A percentile compares a stretch with the other conserved stretches of the same genome.
phyloP scores from a whole-genome alignment of 2,888 invertebrate genomes.

The Tromatobia lineatoria region DNA sequence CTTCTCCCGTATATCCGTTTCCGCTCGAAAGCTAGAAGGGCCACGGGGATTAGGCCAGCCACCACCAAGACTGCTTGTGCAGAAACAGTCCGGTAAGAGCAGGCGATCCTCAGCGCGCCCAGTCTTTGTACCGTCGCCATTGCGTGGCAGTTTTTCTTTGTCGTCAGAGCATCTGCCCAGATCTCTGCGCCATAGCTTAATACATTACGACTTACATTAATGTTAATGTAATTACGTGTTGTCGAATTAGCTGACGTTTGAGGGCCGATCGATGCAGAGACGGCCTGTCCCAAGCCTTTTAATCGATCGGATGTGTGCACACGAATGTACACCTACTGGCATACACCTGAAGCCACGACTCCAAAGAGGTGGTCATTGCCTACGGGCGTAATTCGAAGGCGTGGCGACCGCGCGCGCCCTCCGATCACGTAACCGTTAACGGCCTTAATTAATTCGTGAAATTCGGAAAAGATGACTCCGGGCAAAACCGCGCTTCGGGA shows the following conservation, averaged over 20 bases:
- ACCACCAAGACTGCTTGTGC: too few relatives aligned
- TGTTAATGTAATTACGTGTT: constrained; percentile 62
- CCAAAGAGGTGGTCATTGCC: constrained; percentile 62
- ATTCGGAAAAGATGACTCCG: constrained; percentile 56
- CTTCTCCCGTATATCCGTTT: too few relatives aligned
- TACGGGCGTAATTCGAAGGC: constrained; percentile 70
- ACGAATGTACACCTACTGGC: constrained; percentile 11
- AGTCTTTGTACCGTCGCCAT: too few relatives aligned
- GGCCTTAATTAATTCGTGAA: constrained; percentile 69
- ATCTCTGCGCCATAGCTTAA: too few relatives aligned
- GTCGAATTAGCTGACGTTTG: constrained; percentile 58
- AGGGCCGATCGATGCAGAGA: constrained; percentile 57
- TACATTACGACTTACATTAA: constrained; percentile 42
- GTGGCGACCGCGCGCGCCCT: constrained; percentile 67
- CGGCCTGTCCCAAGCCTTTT: constrained; percentile 20
- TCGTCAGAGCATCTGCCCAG: too few relatives aligned
- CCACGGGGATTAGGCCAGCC: too few relatives aligned
- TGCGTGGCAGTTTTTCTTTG: too few relatives aligned
- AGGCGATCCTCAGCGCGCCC: too few relatives aligned
- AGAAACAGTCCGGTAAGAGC: too few relatives aligned
- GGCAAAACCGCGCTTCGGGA: constrained; percentile 36
- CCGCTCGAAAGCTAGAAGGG: too few relatives aligned
- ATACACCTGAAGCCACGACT: constrained; percentile 42
- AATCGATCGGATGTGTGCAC: constrained; percentile 43
- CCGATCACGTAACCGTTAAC: constrained; percentile 70